Percentiles rank a stretch among this genome's conserved stretches.
Conservation (phyloP, 2,797 vertebrate species). For the Echeneis naucrates region DNA sequence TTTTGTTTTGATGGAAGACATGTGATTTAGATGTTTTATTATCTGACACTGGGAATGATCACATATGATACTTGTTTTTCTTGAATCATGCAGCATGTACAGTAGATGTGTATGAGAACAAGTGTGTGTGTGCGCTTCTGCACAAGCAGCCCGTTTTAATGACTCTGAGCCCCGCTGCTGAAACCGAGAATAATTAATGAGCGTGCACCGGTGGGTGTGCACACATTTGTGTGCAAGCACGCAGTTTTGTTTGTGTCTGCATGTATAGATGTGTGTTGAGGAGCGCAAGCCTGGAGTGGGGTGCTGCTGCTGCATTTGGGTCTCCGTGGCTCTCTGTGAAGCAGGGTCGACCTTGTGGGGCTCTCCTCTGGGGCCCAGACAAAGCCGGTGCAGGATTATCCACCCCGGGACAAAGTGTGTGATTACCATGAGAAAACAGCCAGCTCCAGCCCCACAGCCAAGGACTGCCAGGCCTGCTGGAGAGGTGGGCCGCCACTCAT, state of each 20-base stretch:
- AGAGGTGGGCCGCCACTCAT: constrained; percentile 85
- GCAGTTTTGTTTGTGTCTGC: constrained; percentile 69
- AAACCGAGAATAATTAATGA: constrained; percentile 83
- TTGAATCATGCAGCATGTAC: constrained; percentile 7
- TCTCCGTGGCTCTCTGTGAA: constrained; percentile 84
- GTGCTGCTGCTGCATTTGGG: constrained; percentile 78
- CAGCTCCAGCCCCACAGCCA: constrained; percentile 78
- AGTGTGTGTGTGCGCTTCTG: constrained; percentile 30
- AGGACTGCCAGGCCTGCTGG: constrained; percentile 81
- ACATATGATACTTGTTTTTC: background rate
- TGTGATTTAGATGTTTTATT: background rate
- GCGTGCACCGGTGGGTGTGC: constrained; percentile 63
- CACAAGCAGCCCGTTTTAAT: constrained; percentile 61
- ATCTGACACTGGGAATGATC: background rate
- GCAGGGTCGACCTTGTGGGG: constrained; percentile 85
- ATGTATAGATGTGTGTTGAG: constrained; percentile 72
- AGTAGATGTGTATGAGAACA: constrained; percentile 14
- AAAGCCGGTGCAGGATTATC: constrained; percentile 88
- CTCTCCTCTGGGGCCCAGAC: constrained; percentile 83
- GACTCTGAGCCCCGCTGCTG: constrained; percentile 62
- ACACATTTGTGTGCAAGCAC: constrained; percentile 72
- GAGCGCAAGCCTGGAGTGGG: constrained; percentile 79
- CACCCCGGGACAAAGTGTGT: constrained; percentile 86
- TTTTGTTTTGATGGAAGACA: background rate
- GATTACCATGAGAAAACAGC: constrained; percentile 88